Evolutionary conservation across 1,140 invertebrate genomes (phyloP).

Genomic region (Leptinotarsa defecta): DNA sequence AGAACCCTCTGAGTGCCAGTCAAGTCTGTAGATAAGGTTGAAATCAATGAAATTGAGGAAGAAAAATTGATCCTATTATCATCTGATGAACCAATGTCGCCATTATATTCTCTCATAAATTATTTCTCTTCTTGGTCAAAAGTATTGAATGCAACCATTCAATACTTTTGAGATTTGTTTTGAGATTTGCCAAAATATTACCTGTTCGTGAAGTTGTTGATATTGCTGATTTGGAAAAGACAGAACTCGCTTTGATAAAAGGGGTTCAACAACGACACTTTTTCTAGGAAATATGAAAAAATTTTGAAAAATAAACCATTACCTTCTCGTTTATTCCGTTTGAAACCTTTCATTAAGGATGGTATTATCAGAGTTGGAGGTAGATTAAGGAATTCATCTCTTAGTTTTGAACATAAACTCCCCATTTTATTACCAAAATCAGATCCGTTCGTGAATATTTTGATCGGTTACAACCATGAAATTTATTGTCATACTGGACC

Average conservation of each 20-base stretch:
- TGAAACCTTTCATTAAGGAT: neutral
- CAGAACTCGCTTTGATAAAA: too few relatives aligned
- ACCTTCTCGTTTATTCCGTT: neutral
- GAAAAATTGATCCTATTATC: neutral
- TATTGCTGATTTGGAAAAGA: too few relatives aligned
- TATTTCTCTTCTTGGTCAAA: slow-evolving; percentile 14
- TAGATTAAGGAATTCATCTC: neutral
- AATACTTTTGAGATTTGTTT: too few relatives aligned
- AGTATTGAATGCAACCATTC: neutral
- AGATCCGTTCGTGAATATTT: too few relatives aligned
- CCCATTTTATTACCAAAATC: neutral
- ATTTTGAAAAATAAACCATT: neutral
- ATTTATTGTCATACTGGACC: too few relatives aligned
- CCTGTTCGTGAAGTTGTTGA: neutral
- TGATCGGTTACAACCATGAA: too few relatives aligned
- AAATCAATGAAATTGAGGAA: neutral
- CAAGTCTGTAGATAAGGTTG: neutral
- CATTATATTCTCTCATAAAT: slow-evolving; percentile 9
- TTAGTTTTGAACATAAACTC: neutral
- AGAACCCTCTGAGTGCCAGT: neutral
- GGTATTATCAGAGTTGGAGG: neutral
- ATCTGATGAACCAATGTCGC: neutral
- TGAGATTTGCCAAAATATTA: neutral
- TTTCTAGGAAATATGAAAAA: neutral
- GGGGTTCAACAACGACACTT: slow-evolving; percentile 1